Evolutionary conservation across 2,113 vertebrate species (phyloP).

Genomic region (Pseudorasbora parva): DNA sequence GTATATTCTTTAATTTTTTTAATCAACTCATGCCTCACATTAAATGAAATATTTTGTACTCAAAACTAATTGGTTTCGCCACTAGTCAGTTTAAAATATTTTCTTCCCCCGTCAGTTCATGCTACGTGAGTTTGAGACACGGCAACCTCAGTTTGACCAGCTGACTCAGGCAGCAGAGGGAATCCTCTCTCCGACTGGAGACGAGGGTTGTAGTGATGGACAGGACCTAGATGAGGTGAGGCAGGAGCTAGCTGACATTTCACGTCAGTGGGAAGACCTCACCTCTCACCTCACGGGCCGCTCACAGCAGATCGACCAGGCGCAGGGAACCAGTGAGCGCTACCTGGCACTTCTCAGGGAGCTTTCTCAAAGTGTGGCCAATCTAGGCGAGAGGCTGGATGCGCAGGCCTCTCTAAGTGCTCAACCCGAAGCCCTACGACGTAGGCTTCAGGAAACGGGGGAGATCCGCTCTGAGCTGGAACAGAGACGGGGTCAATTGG

Average conservation of each 20-base stretch:
- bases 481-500: slow-evolving; percentile 81
- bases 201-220: slow-evolving; percentile 76
- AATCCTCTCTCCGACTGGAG: slow-evolving; percentile 79
- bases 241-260: slow-evolving; percentile 85
- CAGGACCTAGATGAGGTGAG: slow-evolving; percentile 81
- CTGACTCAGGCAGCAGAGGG: slow-evolving; percentile 89
- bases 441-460: slow-evolving; percentile 91
- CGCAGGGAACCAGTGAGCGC: slow-evolving; percentile 87
- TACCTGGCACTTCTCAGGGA: slow-evolving; percentile 87
- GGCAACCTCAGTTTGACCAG: slow-evolving; percentile 90
- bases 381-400: slow-evolving; percentile 83
- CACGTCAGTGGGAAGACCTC: slow-evolving; percentile 88
- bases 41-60: neutral
- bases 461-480: slow-evolving; percentile 94
- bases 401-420: slow-evolving; percentile 86
- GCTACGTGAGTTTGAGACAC: slow-evolving; percentile 96
- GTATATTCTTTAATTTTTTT: no score
- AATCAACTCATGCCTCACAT: neutral
- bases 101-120: slow-evolving; percentile 83
- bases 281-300: slow-evolving; percentile 83
- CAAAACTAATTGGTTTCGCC: neutral
- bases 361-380: slow-evolving; percentile 84
- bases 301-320: slow-evolving; percentile 88
- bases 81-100: neutral
- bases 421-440: slow-evolving; percentile 90